Base-by-base conservation (phyloP, 2,888 invertebrate genomes). In the Melieria crassipennis region DNA sequence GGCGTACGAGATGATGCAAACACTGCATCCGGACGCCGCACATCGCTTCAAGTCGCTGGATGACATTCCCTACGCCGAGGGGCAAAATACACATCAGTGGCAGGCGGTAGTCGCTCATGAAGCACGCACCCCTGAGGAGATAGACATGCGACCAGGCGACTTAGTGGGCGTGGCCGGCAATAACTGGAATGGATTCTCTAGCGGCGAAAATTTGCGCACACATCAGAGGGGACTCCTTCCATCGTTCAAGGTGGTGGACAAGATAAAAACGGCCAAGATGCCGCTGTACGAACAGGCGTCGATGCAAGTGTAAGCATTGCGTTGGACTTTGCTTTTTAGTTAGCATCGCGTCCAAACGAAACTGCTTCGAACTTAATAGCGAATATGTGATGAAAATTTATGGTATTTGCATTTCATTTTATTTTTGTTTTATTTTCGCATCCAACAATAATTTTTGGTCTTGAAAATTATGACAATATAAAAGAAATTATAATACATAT, bases 1-100 rank as follows among this genome's bases (percentile, higher is more conserved):
- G 50, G 99, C 98, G 0, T 99, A 98, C 87, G 99, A 99, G 80
- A 87, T 87, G 3, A 87, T 99, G 97, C 99, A 99, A 87, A 91
- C 89, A 75, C 90, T 91, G 75, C 89, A 91, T 68, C 89, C 90
- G 65, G 92, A 92, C 87, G 92, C 92, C 6, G 89, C 92, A 0
- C 78, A 90, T 77, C 89, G 92, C 70, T 98, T 96, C 88, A 92
- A 93, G 81, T 99, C 99, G 0, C 88, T 99, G 70, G 99, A 99
- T 87, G 99, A 99, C 85, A 95, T 99, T 81, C 99, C 98, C 87
- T 99, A 99, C 88, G 99, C 95, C 87, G 99, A 99, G 13, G 99
- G 99, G 0, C 98, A 98, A 88, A 94, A 93, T 88, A 91, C 94
- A 11, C 97, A 98, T 87, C 92, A 95, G 82, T 91, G 94, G 58